phyloP scores from a whole-genome alignment of 1,140 invertebrate species.

The Drosophila truncata region DNA sequence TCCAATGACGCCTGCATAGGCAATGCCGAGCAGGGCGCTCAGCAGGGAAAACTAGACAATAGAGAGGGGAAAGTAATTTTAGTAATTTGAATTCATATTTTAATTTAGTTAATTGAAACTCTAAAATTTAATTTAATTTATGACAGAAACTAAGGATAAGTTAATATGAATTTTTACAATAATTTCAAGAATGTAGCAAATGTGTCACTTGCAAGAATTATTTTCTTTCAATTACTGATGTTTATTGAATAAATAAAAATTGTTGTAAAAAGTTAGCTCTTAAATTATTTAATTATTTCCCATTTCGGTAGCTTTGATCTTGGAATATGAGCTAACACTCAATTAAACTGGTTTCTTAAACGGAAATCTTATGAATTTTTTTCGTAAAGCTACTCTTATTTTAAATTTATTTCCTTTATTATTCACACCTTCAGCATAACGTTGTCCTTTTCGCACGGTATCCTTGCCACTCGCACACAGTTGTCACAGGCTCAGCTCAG shows the following conservation, averaged over 20 bases:
- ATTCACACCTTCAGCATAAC: constrained; percentile 54
- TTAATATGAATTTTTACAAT: too few species aligned
- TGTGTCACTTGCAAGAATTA: too few species aligned
- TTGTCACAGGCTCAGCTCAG: constrained; percentile 35
- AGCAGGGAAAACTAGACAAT: constrained; percentile 69
- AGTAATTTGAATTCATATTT: not conserved
- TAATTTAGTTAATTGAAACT: not conserved
- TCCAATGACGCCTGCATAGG: constrained; percentile 71
- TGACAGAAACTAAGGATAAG: not conserved
- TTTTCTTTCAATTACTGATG: not conserved
- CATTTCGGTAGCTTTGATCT: not conserved
- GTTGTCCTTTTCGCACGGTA: constrained; percentile 44
- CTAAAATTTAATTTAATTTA: not conserved
- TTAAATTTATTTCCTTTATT: too few species aligned
- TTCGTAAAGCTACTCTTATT: not conserved
- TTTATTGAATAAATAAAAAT: not conserved
- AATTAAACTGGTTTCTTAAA: not conserved
- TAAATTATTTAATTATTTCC: not conserved
- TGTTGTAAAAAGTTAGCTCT: not conserved
- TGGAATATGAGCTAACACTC: too few species aligned
- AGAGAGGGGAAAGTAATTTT: not conserved
- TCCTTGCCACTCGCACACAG: constrained; percentile 45
- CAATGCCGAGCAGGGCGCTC: constrained; percentile 67
- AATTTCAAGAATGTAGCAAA: not conserved
- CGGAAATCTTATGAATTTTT: not conserved